Evolutionary conservation across 2,113 vertebrate genomes (phyloP).

Genomic region (Speoplatyrhinus poulsoni): DNA sequence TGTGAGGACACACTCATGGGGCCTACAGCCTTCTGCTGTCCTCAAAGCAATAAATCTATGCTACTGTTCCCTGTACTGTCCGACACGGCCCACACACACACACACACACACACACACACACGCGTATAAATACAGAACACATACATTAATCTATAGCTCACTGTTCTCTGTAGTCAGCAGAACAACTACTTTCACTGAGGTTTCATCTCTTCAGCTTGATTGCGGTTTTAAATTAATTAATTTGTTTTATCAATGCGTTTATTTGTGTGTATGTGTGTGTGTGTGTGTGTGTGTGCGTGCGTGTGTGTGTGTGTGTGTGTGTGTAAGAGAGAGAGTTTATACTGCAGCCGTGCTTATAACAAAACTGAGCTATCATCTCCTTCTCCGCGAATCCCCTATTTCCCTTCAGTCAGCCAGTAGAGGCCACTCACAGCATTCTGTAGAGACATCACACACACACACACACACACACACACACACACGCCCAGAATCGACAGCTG

Average conservation of each 20-base stretch:
- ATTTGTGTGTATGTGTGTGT: background rate
- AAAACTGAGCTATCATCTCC: constrained; percentile 16
- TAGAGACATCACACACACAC: constrained; percentile 54
- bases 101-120: constrained; percentile 5
- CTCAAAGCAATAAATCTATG: constrained; percentile 76
- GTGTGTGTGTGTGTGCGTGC: background rate
- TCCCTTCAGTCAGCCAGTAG: constrained; percentile 93
- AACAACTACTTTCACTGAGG: background rate
- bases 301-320: background rate
- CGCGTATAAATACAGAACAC: background rate
- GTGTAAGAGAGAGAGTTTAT: constrained; percentile 16
- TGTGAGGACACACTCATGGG: constrained; percentile 72
- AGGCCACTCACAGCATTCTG: constrained; percentile 97
- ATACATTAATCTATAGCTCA: constrained; percentile 18
- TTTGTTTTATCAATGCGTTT: constrained; percentile 1
- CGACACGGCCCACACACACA: constrained; percentile 15
- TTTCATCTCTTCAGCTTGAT: background rate
- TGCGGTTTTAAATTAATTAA: background rate
- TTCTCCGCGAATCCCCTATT: constrained; percentile 77
- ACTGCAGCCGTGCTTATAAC: background rate
- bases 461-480: constrained; percentile 22
- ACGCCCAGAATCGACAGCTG: constrained; percentile 50
- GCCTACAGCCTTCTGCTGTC: constrained; percentile 69
- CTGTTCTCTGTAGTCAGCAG: background rate
- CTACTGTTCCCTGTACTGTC: constrained; percentile 61